Base-by-base conservation (phyloP, 1,140 invertebrate species). In the Magallana ariakensis region DNA sequence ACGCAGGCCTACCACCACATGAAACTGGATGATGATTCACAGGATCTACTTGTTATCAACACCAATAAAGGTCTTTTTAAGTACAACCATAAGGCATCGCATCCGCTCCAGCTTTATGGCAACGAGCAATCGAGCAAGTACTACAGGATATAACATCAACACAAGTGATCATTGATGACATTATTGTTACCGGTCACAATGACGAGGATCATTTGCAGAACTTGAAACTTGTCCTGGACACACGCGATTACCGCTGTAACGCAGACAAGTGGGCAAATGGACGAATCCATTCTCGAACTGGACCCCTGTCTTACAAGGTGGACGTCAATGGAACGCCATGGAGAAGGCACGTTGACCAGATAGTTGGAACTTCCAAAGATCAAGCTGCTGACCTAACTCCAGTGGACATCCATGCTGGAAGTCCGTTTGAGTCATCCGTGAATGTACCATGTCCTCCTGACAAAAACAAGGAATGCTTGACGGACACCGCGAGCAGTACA, bases 71-170 rank as follows among this genome's bases (percentile, higher is more conserved):
- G 83, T 4, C 87, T 46, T 46, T 46, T 46, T 4, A 46, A 46
- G 33, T 46, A 15, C 53, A 89, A 22, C 58, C 87, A 5, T 91
- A 95, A 92, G 95, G 95, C 8, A 93, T 96, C 7, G 93, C 95
- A 88, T 93, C 93, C 8, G 95, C 95, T 1, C 95, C 95, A 11
- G 89, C 92, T n/a, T 93, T 95, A 83, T 96, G 95, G 86, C 94
- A 96, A 89, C 19, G 92, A 85, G 89, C 13, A 26, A 56, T 46
- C 33, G 33, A 46, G 33, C 33, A 46, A 46, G 33, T 46, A 46
- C 33, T 46, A 46, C 33, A 86, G 90, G 6, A 26, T 54, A 7
- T 9, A 88, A n/a, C n/a, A 82, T 13, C 85, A 11, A 75, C 94
- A 54, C 66, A 87, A 58, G 83, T 66, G 33, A 88, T 87, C 13